A percentile compares a stretch with the other conserved stretches of the same genome.
Conservation (phyloP, 2,113 vertebrate species). For the Microtus montanus region DNA sequence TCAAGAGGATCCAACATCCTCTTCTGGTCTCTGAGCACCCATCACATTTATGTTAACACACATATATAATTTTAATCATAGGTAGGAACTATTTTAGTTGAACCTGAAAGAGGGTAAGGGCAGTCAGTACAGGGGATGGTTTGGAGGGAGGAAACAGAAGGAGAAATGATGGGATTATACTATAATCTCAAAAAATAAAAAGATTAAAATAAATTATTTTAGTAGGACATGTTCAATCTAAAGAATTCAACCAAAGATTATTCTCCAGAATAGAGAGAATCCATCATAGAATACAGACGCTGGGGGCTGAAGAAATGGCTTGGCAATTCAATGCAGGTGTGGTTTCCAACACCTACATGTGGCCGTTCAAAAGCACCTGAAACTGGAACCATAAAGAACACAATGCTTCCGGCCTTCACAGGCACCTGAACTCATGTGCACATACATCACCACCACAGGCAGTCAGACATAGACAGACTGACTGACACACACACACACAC, state of each 20-base stretch:
- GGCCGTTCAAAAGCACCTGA: background rate
- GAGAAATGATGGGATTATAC: background rate
- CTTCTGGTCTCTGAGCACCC: background rate
- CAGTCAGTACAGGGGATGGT: background rate
- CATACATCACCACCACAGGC: background rate
- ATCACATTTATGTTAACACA: background rate
- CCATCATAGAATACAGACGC: background rate
- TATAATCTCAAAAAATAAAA: background rate
- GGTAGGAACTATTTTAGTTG: background rate
- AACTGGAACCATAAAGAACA: background rate
- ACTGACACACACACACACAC: background rate
- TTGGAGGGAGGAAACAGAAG: background rate
- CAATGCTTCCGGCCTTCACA: background rate
- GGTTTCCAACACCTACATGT: background rate
- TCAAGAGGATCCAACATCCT: background rate
- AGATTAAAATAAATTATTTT: constrained; percentile 1
- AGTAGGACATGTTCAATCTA: background rate
- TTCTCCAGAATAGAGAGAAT: background rate
- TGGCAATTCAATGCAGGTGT: background rate
- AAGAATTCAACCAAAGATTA: background rate
- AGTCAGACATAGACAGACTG: background rate
- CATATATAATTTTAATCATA: background rate
- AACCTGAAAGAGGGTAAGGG: constrained; percentile 8
- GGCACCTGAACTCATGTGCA: background rate
- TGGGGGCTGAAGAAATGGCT: background rate